phyloP scores from a whole-genome alignment of 2,797 vertebrate species.

The Labeo calbasu region DNA sequence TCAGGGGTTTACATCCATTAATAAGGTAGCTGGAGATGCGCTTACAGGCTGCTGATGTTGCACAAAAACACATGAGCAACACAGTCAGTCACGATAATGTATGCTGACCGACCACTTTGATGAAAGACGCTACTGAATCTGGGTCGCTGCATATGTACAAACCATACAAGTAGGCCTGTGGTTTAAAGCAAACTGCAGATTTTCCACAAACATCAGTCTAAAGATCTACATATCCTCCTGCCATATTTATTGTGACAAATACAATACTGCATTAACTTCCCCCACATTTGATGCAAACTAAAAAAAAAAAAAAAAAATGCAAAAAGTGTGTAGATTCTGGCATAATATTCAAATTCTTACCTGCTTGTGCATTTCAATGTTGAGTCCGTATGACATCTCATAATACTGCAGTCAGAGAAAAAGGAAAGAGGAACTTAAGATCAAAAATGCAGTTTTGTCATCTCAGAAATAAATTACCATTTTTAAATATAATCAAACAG shows the following conservation, averaged over 20 bases:
- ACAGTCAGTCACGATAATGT: constrained; percentile 62
- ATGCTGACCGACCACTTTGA: neutral
- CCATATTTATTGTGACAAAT: neutral
- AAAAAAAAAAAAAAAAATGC: neutral
- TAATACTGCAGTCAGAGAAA: constrained; percentile 83
- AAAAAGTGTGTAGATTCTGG: neutral
- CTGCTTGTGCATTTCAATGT: constrained; percentile 99
- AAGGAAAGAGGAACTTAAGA: neutral
- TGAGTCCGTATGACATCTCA: constrained; percentile 97
- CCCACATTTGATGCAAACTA: neutral
- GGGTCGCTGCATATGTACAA: constrained; percentile 45
- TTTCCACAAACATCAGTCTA: neutral
- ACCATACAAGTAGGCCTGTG: neutral
- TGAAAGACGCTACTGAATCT: constrained; percentile 73
- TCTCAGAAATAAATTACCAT: neutral
- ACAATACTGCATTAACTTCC: neutral
- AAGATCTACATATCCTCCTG: neutral
- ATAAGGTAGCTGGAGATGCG: constrained; percentile 9
- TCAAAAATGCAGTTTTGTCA: neutral
- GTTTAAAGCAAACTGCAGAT: neutral
- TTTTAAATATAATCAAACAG: neutral
- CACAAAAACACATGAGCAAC: neutral
- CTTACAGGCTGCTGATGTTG: constrained; percentile 16
- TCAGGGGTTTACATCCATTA: constrained; percentile 4
- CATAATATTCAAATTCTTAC: constrained; percentile 66